These are phyloP conservation scores for Triops cancriformis DNA, from an alignment of 1,140 invertebrate genomes.

Conservation along the genomic window DNA sequence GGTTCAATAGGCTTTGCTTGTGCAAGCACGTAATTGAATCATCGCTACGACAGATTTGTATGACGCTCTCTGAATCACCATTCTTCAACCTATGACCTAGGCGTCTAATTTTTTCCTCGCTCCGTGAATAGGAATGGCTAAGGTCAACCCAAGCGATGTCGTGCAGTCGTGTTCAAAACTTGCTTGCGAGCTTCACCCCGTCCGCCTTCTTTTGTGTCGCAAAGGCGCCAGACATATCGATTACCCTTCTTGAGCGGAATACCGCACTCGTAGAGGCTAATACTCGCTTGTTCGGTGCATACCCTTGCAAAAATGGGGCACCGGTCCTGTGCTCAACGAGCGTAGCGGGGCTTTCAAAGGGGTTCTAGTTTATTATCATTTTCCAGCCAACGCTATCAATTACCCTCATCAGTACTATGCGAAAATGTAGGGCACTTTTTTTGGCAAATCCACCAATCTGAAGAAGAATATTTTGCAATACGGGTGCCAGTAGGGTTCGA, in stretches of 20 bases:
- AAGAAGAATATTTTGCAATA: too few relatives aligned
- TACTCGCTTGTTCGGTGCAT: not conserved
- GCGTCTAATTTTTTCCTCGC: not conserved
- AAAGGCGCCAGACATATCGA: conserved; percentile 13
- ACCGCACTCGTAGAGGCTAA: not conserved
- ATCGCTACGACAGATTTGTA: not conserved
- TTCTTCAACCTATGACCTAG: not conserved
- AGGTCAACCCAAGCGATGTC: not conserved
- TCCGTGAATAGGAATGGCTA: not conserved
- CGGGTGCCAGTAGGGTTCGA: too few relatives aligned
- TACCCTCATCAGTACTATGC: not conserved
- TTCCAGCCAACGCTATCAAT: not conserved
- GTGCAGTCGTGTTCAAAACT: not conserved
- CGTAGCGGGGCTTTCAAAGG: not conserved
- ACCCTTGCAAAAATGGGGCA: not conserved
- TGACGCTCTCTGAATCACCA: not conserved
- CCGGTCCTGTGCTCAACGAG: not conserved
- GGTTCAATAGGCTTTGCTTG: not conserved
- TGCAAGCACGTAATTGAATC: not conserved
- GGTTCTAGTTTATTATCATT: not conserved
- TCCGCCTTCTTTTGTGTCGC: not conserved
- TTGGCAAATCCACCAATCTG: not conserved
- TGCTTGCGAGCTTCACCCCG: not conserved
- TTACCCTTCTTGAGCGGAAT: not conserved
- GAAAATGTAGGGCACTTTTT: not conserved